Conservation (phyloP, 2,113 vertebrate genomes). For the Ptychochromis oligacanthus region DNA sequence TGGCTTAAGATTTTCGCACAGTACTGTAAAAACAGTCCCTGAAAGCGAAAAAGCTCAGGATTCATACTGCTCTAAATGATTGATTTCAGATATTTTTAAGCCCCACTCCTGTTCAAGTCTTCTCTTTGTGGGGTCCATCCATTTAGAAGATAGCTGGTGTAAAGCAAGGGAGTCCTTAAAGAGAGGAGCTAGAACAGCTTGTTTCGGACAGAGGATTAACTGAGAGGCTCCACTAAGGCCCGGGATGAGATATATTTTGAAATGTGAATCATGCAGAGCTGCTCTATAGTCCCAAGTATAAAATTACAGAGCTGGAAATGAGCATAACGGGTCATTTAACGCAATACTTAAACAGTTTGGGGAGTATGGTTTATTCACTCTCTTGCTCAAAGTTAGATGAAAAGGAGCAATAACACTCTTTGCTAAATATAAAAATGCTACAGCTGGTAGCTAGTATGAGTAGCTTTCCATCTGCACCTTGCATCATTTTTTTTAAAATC, state of each 20-base stretch:
- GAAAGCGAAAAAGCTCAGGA: neutral
- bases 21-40: neutral
- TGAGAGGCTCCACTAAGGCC: too few species aligned
- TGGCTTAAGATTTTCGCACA: too few species aligned
- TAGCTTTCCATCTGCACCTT: neutral
- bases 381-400: neutral
- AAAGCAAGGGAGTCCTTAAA: too few species aligned
- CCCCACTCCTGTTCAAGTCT: neutral
- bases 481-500: neutral
- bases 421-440: neutral
- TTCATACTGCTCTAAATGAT: neutral
- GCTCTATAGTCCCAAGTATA: too few species aligned
- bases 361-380: neutral
- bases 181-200: fast-evolving
- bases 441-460: neutral
- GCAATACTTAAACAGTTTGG: fast-evolving
- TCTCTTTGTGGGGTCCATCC: fast-evolving
- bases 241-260: too few species aligned
- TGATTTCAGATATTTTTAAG: neutral
- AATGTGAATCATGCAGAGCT: neutral
- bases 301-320: too few species aligned
- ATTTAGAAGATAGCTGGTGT: neutral
- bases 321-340: neutral
- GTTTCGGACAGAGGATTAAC: neutral
- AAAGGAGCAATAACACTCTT: too few species aligned